Conservation (phyloP, 2,797 vertebrate species). For the Hapalemur alaotrensis region DNA sequence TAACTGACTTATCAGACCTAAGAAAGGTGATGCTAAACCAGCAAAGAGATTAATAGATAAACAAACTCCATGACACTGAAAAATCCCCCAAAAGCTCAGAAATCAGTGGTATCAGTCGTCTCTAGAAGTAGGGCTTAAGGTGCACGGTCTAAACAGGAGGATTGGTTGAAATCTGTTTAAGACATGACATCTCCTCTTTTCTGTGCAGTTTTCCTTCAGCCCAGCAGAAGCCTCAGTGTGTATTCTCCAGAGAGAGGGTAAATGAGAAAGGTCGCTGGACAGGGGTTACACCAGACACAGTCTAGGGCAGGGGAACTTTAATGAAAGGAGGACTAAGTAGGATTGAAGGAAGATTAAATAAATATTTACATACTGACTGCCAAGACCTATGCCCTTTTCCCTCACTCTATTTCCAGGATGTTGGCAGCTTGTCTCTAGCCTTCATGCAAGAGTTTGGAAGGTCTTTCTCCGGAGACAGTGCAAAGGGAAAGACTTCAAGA, state of each 20-base stretch:
- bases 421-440: background rate
- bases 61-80: background rate
- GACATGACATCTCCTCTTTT: background rate
- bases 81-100: background rate
- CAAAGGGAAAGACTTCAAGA: background rate
- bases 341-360: background rate
- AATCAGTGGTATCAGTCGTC: background rate
- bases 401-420: background rate
- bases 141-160: background rate
- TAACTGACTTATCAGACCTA: background rate
- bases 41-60: background rate
- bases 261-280: background rate
- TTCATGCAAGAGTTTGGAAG: background rate
- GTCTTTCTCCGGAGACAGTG: background rate
- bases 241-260: background rate
- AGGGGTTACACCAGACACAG: background rate
- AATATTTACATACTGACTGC: background rate
- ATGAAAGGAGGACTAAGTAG: background rate
- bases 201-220: background rate
- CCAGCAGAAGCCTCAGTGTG: background rate
- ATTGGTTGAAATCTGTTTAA: background rate
- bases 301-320: background rate
- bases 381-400: background rate
- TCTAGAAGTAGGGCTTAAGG: background rate
- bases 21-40: background rate